Evolutionary conservation across 2,113 vertebrate genomes (phyloP), one percentile per base, ranked within the genome.

Genomic region (Oncorhynchus gorbuscha): DNA sequence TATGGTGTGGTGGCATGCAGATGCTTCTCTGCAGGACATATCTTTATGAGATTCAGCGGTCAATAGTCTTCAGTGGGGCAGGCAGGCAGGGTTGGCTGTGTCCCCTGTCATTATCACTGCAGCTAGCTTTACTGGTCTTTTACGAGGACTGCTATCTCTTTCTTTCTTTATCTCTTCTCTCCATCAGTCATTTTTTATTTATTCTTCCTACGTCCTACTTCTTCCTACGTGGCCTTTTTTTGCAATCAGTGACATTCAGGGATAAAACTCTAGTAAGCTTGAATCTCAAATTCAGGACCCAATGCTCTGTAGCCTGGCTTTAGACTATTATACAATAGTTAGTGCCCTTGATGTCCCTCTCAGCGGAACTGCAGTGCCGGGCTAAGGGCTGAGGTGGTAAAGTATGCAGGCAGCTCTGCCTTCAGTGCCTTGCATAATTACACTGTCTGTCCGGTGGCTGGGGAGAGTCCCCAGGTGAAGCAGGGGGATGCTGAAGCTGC

Each of bases 361-460:
- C 55, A 11, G 32, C 30, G 28, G 51, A 71, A 24, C 68, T 20
- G 65, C 68, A 74, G 28, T 74, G 59, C 66, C 59, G 64, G 66
- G 30, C 48, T 13, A 71, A 45, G 67, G 67, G 79, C 14, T 75
- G 61, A 1, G 45, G 35, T 68, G 65, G 72, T 77, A 76, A 76
- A 85, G 78, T 79, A 83, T 78, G 70, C 70, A 77, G 73, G 48
- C n/a, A 35, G 9, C 45, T 73, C 66, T 65, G 71, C 79, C 76
- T 74, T 72, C 45, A 73, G 69, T 65, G 71, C 79, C 76, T 72
- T 72, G 81, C 75, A 79, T 79, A 83, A 83, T 81, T 73, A 73
- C 48, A 26, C 39, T 11, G 22, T 39, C 22, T 69, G 48, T 75
- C 68, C 82, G 24, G 69, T 45, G 30, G 82, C 65, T 74, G 72